Evolutionary conservation across 92 coral and sea anemone genomes (phyloP), one percentile per base, ranked within the genome.

Genomic region (Porites cylindrica): DNA sequence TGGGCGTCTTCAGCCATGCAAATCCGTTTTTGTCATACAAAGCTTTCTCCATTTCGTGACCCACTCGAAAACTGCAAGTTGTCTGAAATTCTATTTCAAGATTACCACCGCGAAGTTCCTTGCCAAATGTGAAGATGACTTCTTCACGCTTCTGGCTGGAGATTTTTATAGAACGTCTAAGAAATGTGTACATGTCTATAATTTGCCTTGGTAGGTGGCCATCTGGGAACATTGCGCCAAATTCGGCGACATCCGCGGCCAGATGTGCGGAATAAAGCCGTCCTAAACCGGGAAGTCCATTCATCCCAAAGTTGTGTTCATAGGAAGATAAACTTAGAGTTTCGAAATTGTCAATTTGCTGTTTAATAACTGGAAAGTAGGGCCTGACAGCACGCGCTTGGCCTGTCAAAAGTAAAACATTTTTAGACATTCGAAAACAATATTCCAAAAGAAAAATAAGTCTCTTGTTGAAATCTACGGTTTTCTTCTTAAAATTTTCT

Each of bases 1-100:
- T 72, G 13, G 91, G 86, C 3, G 72, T 29, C 67, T 51, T 16
- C 5, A 89, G 77, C 91, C 91, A 87, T 21, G 86, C 85, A 60
- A 66, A 87, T 19, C 94, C 77, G 64, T 82, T 67, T 11, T 78
- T 66, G 47, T 73, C 52, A 16, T 76, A 59, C 79, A 75, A 87
- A 54, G 90, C 75, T 56, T 91, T 86, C 78, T 87, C 85, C 7
- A 91, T 61, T 16, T 10, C 60, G 51, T 70, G 75, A 4, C 75
- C 83, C 13, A 52, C 88, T 38, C 24, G 78, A 38, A 26, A 59
- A 21, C 13, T 10, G 14, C 72, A 32, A 26, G 72, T 77, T 19
- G 91, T 77, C 16, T 85, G 53, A 29, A 91, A 53, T 24, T 67
- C 79, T 26, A 78, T 82, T 10, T 54, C 51, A 21, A 91, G 94